Percentiles rank a stretch among this genome's conserved stretches.
Conservation (phyloP, 2,888 invertebrate genomes). For the Dascillus cervinus region DNA sequence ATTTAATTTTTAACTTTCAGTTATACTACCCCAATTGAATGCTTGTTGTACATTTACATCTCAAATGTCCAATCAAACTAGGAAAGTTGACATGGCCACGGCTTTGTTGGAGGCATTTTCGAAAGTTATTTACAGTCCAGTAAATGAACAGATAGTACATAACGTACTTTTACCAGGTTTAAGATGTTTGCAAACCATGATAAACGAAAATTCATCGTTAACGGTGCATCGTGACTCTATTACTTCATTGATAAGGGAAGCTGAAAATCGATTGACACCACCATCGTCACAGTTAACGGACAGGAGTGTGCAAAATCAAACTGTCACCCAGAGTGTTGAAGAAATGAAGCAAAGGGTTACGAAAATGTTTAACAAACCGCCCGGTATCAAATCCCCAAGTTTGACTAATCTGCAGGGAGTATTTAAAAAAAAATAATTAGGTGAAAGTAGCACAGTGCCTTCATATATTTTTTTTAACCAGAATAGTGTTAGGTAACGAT, state of each 20-base stretch:
- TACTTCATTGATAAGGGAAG: conserved; percentile 46
- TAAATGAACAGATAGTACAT: conserved; percentile 44
- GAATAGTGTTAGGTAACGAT: too few relatives aligned
- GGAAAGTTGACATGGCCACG: conserved; percentile 51
- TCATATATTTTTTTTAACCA: too few relatives aligned
- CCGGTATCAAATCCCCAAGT: conserved; percentile 36
- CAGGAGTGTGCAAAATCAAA: conserved; percentile 29
- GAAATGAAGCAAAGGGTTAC: conserved; percentile 53
- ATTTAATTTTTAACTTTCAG: conserved; percentile 38
- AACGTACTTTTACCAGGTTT: conserved; percentile 46
- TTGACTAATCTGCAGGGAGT: conserved; percentile 41
- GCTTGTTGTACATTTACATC: conserved; percentile 50
- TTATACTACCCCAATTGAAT: conserved; percentile 54
- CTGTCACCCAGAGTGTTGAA: conserved; percentile 49
- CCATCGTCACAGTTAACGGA: conserved; percentile 16
- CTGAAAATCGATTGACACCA: conserved; percentile 39
- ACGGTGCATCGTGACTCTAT: conserved; percentile 46
- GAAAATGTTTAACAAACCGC: conserved; percentile 48
- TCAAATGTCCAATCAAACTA: conserved; percentile 47
- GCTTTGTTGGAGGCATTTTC: conserved; percentile 59
- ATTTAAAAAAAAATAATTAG: conserved; percentile 41
- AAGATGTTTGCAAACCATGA: conserved; percentile 44
- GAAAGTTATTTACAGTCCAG: conserved; percentile 47
- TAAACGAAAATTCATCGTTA: conserved; percentile 41
- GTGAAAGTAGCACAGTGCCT: too few relatives aligned